Evolutionary conservation across 2,888 invertebrate genomes (phyloP).

Genomic region (Drosophila prostipennis): DNA sequence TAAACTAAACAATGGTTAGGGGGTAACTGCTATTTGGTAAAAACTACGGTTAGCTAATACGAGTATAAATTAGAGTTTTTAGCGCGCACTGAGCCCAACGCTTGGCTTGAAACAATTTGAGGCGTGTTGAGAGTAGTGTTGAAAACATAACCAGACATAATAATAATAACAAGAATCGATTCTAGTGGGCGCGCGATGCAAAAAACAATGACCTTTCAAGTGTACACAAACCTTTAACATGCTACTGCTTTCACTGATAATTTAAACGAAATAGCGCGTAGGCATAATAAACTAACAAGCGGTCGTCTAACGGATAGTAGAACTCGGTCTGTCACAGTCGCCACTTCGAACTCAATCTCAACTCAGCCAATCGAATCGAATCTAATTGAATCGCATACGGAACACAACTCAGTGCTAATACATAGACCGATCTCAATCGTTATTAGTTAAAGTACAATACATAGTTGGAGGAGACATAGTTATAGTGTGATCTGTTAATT

Average conservation of each 20-base stretch:
- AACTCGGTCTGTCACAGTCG: conserved; percentile 33
- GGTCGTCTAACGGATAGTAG: conserved; percentile 19
- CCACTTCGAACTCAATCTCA: conserved; percentile 38
- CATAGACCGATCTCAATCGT: conserved; percentile 37
- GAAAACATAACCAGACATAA: conserved; percentile 44
- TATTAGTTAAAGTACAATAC: conserved; percentile 34
- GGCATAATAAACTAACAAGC: conserved; percentile 49
- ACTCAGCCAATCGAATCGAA: conserved; percentile 57
- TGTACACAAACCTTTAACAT: conserved; percentile 48
- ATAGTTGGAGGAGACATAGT: conserved; percentile 52
- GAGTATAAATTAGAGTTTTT: conserved; percentile 50
- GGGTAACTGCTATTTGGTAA: conserved; percentile 50
- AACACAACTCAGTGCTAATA: conserved; percentile 73
- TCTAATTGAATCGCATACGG: conserved; percentile 46
- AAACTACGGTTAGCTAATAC: conserved; percentile 39
- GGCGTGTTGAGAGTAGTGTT: conserved; percentile 36
- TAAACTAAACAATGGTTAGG: conserved; percentile 67
- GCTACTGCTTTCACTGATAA: conserved; percentile 52
- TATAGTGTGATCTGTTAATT: conserved; percentile 57
- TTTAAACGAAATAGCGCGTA: conserved; percentile 43
- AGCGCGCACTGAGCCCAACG: conserved; percentile 54
- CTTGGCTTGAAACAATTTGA: conserved; percentile 44
- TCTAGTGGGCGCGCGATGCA: conserved; percentile 17
- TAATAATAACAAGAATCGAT: conserved; percentile 36
- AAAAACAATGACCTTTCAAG: conserved; percentile 48